Conservation (phyloP, 2,888 invertebrate species). For the Tachina lurida region DNA sequence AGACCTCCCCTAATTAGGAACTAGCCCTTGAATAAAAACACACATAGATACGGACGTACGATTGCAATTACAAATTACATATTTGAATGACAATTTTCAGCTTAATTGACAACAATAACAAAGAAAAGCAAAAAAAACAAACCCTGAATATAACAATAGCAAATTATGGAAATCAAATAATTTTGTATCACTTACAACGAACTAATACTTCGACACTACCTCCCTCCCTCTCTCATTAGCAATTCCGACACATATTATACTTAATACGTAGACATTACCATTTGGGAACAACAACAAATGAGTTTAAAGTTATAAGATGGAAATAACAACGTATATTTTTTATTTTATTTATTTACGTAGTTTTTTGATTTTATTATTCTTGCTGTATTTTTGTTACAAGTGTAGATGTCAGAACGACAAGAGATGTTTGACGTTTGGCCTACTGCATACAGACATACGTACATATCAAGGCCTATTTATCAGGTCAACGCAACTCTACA, state of each 20-base stretch:
- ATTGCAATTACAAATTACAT: background rate
- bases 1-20: slow-evolving; percentile 60
- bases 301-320: background rate
- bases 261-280: slow-evolving; percentile 9
- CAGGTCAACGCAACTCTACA: too few relatives aligned
- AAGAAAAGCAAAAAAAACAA: background rate
- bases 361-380: background rate
- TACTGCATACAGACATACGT: background rate
- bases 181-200: background rate
- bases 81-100: slow-evolving; percentile 49
- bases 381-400: background rate
- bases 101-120: slow-evolving; percentile 48
- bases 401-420: slow-evolving; percentile 20
- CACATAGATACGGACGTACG: background rate
- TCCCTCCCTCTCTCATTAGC: slow-evolving; percentile 5
- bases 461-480: too few relatives aligned
- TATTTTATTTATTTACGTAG: slow-evolving; percentile 23
- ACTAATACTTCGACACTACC: background rate
- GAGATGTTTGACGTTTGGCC: slow-evolving; percentile 42
- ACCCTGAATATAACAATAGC: background rate
- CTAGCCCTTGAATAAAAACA: slow-evolving; percentile 46
- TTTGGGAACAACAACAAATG: slow-evolving; percentile 26
- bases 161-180: slow-evolving; percentile 31
- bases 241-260: background rate
- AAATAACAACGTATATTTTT: slow-evolving; percentile 9